Evolutionary conservation across 1,140 invertebrate genomes (phyloP).

Genomic region (Leptoteleia sp.): DNA sequence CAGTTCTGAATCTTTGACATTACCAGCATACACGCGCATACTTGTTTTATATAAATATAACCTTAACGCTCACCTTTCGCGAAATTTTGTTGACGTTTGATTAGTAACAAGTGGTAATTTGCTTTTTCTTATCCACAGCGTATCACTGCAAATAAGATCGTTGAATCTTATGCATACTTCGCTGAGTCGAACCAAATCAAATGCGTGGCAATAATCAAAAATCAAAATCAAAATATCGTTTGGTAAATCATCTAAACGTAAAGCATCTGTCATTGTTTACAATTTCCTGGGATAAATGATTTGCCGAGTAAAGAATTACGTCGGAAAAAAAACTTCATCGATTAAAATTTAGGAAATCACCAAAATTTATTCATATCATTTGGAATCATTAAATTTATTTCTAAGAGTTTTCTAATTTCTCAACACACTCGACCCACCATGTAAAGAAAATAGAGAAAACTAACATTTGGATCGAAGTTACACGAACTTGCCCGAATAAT

Average conservation of each 20-base stretch:
- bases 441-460: neutral
- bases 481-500: conserved; percentile 39
- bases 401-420: neutral
- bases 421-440: too few relatives aligned
- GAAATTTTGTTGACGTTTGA: conserved; percentile 73
- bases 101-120: conserved; percentile 74
- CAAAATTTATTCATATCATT: neutral
- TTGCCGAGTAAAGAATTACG: neutral
- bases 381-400: neutral
- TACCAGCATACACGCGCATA: conserved; percentile 1
- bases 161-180: conserved; percentile 75
- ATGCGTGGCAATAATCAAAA: conserved; percentile 76
- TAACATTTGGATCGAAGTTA: conserved; percentile 27
- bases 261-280: conserved; percentile 71
- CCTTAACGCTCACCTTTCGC: conserved; percentile 70
- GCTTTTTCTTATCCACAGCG: conserved; percentile 72
- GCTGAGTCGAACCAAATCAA: conserved; percentile 75
- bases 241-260: conserved; percentile 74
- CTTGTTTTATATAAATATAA: conserved; percentile 65
- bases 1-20: conserved; percentile 11
- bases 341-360: conserved; percentile 6
- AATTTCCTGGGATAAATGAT: conserved; percentile 13
- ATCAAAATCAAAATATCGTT: conserved; percentile 75
- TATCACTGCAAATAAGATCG: conserved; percentile 68
- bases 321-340: conserved; percentile 12